Evolutionary conservation across 2,888 invertebrate species (phyloP).

Genomic region (Tiliacea citrago): DNA sequence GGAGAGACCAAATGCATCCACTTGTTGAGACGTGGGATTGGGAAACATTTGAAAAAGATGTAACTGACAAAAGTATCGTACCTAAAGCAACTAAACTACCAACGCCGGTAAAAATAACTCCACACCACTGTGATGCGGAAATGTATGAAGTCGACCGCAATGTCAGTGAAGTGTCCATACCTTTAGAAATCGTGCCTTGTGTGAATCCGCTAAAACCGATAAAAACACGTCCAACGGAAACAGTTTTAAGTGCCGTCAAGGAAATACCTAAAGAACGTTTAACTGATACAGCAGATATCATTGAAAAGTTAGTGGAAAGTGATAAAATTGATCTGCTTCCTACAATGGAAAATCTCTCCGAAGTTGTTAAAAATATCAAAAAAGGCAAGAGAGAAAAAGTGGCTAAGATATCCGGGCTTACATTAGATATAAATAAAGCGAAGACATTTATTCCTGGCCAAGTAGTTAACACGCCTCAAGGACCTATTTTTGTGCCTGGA

Average conservation of each 20-base stretch:
- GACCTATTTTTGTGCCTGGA: conserved; percentile 94
- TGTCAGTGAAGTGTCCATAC: conserved; percentile 88
- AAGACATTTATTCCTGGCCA: conserved; percentile 93
- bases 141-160: conserved; percentile 88
- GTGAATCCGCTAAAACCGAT: conserved; percentile 91
- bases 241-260: conserved; percentile 86
- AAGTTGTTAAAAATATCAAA: conserved; percentile 91
- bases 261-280: conserved; percentile 91
- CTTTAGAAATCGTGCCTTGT: conserved; percentile 92
- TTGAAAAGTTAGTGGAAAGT: conserved; percentile 90
- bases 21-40: conserved; percentile 92
- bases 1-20: conserved; percentile 92
- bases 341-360: conserved; percentile 91
- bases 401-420: conserved; percentile 92
- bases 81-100: conserved; percentile 87
- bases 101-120: conserved; percentile 86
- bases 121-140: conserved; percentile 88
- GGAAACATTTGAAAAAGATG: conserved; percentile 92
- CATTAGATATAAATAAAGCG: conserved; percentile 92
- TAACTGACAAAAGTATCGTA: conserved; percentile 85
- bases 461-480: conserved; percentile 93
- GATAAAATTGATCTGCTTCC: conserved; percentile 91
- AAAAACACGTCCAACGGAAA: conserved; percentile 86
- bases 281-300: conserved; percentile 91
- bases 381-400: conserved; percentile 91